phyloP scores from a whole-genome alignment of 30 jellyfish, hydroid and myxozoan species.

The Aurelia sp. region DNA sequence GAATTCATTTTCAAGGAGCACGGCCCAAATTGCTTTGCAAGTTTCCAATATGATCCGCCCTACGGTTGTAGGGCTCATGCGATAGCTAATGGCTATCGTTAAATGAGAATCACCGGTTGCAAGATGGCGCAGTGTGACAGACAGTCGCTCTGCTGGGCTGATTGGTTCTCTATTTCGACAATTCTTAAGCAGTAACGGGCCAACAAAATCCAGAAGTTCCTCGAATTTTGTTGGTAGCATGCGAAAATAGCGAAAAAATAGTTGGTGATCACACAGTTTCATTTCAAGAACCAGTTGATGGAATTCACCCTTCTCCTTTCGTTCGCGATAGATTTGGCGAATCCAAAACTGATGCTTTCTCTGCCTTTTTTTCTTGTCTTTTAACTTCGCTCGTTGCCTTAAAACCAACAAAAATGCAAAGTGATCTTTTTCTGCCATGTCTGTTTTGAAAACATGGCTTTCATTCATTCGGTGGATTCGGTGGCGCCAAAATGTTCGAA shows the following conservation, averaged over 20 bases:
- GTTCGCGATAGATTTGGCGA: constrained; percentile 23
- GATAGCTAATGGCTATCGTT: constrained; percentile 73
- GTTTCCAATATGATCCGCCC: constrained; percentile 58
- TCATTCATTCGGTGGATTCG: too few species aligned
- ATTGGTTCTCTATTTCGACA: constrained; percentile 48
- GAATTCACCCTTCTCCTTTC: constrained; percentile 55
- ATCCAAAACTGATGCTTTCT: too few species aligned
- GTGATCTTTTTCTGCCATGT: too few species aligned
- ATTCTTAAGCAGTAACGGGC: constrained; percentile 31
- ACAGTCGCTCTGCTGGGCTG: constrained; percentile 64
- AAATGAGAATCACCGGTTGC: constrained; percentile 77
- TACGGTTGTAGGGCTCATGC: constrained; percentile 68
- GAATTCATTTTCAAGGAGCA: constrained; percentile 45
- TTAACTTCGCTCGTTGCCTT: too few species aligned
- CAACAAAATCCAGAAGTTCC: constrained; percentile 40
- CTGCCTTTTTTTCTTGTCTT: too few species aligned
- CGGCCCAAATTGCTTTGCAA: constrained; percentile 42
- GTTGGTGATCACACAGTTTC: constrained; percentile 61
- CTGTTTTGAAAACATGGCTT: too few species aligned
- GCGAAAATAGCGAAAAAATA: constrained; percentile 44
- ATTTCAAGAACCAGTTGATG: constrained; percentile 47
- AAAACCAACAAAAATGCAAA: too few species aligned
- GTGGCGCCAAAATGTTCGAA: too few species aligned
- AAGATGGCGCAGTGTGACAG: constrained; percentile 64
- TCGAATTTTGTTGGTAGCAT: constrained; percentile 45